These are phyloP conservation scores for Falcunculus frontatus DNA, from an alignment of 2,113 vertebrate genomes.

Conservation along the genomic window DNA sequence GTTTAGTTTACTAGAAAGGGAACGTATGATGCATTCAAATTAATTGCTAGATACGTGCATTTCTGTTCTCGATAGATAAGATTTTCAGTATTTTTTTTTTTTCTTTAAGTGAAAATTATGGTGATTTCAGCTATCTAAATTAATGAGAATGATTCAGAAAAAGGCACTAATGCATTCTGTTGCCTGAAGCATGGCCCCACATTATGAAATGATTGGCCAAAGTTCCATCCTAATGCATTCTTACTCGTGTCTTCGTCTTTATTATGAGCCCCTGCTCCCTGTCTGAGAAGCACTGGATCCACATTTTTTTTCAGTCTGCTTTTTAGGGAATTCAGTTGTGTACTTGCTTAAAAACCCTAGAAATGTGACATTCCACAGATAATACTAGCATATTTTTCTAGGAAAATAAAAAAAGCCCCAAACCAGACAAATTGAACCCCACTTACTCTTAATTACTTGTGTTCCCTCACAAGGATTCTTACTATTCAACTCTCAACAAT, in stretches of 20 bases:
- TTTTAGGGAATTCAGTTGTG: background rate
- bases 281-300: background rate
- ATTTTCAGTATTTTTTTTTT: background rate
- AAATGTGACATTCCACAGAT: fast-evolving
- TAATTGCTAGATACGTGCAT: background rate
- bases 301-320: background rate
- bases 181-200: background rate
- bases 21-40: background rate
- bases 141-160: background rate
- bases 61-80: background rate
- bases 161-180: background rate
- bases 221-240: background rate
- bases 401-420: background rate
- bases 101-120: background rate
- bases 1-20: constrained; percentile 26
- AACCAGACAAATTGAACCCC: background rate
- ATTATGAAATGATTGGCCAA: background rate
- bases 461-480: background rate
- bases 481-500: background rate
- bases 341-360: background rate
- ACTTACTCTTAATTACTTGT: background rate
- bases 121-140: background rate
- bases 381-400: background rate
- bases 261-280: background rate
- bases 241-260: background rate